Conservation (phyloP, 2,797 vertebrate species). For the Heterohyrax brucei region DNA sequence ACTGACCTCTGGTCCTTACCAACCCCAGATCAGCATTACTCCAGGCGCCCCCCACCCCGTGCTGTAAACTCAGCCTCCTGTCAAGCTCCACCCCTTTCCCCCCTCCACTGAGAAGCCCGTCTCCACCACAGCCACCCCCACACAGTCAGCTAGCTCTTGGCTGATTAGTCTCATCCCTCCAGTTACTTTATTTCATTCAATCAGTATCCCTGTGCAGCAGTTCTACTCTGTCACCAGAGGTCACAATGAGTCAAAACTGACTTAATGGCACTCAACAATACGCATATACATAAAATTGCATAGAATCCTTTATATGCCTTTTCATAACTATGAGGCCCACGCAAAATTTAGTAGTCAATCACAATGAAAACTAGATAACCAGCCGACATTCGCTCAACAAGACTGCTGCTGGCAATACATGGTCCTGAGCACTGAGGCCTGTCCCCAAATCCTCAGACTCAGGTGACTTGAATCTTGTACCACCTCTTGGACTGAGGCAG, state of each 20-base stretch:
- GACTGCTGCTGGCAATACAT: too few species aligned
- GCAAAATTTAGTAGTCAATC: not conserved
- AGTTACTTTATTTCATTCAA: not conserved
- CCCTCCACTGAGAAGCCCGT: not conserved
- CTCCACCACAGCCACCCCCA: too few species aligned
- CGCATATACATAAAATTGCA: too few species aligned
- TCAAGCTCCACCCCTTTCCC: not conserved
- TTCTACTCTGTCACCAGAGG: too few species aligned
- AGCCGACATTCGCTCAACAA: too few species aligned
- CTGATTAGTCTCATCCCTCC: not conserved
- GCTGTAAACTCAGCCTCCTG: not conserved
- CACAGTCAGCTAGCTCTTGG: not conserved
- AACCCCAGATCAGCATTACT: not conserved
- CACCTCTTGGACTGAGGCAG: too few species aligned
- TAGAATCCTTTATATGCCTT: not conserved
- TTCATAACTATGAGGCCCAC: not conserved
- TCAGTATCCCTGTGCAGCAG: not conserved
- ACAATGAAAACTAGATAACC: not conserved
- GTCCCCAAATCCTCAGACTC: too few species aligned
- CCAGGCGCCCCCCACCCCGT: not conserved
- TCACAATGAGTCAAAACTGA: too few species aligned
- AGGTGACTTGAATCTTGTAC: too few species aligned
- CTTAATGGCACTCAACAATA: too few species aligned
- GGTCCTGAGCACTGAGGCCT: too few species aligned
- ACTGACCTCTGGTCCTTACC: not conserved